Conservation (phyloP, 2,888 invertebrate species). For the Pristionchus mayeri region DNA sequence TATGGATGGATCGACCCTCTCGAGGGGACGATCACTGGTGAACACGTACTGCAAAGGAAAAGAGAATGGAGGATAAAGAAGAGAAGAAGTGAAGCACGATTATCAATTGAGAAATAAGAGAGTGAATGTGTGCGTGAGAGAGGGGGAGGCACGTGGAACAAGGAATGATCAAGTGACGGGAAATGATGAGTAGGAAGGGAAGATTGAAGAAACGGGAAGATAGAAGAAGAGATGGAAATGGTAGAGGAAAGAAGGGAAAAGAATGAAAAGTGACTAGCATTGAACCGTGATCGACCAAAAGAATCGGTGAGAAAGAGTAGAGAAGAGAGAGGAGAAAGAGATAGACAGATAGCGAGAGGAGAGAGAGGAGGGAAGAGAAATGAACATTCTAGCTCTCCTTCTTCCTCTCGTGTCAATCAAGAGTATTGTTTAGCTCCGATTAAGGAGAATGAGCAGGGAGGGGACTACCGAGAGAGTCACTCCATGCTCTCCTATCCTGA, state of each 20-base stretch:
- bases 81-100: neutral
- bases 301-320: neutral
- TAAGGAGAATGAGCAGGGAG: neutral
- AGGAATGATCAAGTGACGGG: neutral
- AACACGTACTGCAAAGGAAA: too few species aligned
- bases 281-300: constrained; percentile 13
- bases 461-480: neutral
- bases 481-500: too few species aligned
- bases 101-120: neutral
- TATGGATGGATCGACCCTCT: constrained; percentile 27
- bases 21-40: neutral
- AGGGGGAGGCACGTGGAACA: neutral
- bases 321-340: neutral
- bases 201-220: neutral
- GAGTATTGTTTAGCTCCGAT: neutral
- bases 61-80: neutral
- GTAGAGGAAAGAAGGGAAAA: neutral
- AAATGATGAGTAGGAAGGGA: neutral
- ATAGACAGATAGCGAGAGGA: neutral
- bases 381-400: neutral
- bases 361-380: constrained; percentile 17
- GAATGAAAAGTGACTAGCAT: neutral
- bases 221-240: constrained; percentile 8
- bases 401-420: constrained; percentile 16
- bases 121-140: neutral